These are phyloP conservation scores for Drosophila carrolli DNA, from an alignment of 1,140 invertebrate species.

Conservation along the genomic window DNA sequence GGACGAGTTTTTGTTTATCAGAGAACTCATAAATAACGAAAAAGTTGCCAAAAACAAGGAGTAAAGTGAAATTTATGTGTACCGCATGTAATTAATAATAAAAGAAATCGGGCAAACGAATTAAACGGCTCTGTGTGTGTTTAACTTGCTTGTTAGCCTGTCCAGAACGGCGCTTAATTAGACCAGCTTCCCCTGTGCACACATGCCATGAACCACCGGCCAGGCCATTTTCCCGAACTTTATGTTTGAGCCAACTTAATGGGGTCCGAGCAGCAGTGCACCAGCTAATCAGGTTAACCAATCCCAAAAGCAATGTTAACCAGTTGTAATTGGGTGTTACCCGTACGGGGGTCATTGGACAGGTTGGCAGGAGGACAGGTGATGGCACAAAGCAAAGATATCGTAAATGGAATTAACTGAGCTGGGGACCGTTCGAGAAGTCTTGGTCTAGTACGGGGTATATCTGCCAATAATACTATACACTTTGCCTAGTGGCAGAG, in stretches of 20 bases:
- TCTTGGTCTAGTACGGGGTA: background rate
- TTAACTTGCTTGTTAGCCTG: conserved; percentile 47
- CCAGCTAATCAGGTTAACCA: conserved; percentile 47
- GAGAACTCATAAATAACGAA: conserved; percentile 42
- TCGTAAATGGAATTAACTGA: conserved; percentile 28
- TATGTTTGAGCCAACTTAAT: conserved; percentile 43
- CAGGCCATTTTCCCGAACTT: conserved; percentile 23
- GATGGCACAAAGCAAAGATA: conserved; percentile 36
- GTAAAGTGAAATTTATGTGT: conserved; percentile 51
- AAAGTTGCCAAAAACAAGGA: conserved; percentile 34
- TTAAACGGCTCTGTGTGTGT: conserved; percentile 52
- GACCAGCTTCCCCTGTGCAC: conserved; percentile 20
- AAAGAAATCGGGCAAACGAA: conserved; percentile 56
- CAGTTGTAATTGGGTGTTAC: conserved; percentile 48
- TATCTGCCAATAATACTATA: too few relatives aligned
- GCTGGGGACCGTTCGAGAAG: background rate
- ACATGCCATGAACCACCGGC: background rate
- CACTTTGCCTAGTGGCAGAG: too few relatives aligned
- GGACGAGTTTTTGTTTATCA: conserved; percentile 33
- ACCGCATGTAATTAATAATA: conserved; percentile 67
- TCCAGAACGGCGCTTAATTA: conserved; percentile 55
- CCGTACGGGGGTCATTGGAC: background rate
- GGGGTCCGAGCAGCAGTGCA: conserved; percentile 25
- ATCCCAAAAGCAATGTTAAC: conserved; percentile 52
- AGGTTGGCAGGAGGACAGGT: background rate